These are phyloP conservation scores for Ostrea edulis DNA, from an alignment of 1,140 invertebrate species.

Conservation along the genomic window DNA sequence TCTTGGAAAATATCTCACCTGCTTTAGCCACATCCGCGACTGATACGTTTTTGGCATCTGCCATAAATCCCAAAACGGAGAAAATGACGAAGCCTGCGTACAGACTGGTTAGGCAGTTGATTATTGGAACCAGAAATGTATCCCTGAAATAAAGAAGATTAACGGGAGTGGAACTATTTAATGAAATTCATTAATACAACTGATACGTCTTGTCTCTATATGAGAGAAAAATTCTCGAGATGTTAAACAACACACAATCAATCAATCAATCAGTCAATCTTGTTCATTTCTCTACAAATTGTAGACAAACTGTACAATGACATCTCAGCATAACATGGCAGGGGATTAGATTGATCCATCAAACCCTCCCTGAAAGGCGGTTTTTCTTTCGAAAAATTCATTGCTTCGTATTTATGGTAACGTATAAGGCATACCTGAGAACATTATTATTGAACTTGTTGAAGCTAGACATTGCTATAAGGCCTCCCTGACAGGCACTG, in stretches of 20 bases:
- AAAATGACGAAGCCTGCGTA: slow-evolving; percentile 77
- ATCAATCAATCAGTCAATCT: too few species aligned
- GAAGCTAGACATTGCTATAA: slow-evolving; percentile 96
- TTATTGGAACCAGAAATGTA: slow-evolving; percentile 95
- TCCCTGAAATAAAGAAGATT: slow-evolving; percentile 82
- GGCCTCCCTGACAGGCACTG: slow-evolving; percentile 93
- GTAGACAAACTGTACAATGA: too few species aligned
- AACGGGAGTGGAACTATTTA: not conserved
- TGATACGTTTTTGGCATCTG: slow-evolving; percentile 65
- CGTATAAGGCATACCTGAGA: slow-evolving; percentile 78
- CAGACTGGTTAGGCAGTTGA: slow-evolving; percentile 86
- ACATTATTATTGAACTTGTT: slow-evolving; percentile 95
- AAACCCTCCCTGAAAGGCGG: too few species aligned
- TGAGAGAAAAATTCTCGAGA: too few species aligned
- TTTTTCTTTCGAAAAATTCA: too few species aligned
- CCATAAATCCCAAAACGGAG: slow-evolving; percentile 77
- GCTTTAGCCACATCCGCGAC: slow-evolving; percentile 70
- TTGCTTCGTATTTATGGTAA: too few species aligned
- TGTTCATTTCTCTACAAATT: too few species aligned
- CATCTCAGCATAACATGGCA: too few species aligned
- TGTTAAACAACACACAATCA: too few species aligned
- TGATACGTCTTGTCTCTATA: too few species aligned
- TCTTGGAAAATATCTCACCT: slow-evolving; percentile 55
- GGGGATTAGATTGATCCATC: too few species aligned
- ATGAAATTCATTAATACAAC: too few species aligned